phyloP scores from a whole-genome alignment of 2,797 vertebrate species.

The Aulostomus chinensis region DNA sequence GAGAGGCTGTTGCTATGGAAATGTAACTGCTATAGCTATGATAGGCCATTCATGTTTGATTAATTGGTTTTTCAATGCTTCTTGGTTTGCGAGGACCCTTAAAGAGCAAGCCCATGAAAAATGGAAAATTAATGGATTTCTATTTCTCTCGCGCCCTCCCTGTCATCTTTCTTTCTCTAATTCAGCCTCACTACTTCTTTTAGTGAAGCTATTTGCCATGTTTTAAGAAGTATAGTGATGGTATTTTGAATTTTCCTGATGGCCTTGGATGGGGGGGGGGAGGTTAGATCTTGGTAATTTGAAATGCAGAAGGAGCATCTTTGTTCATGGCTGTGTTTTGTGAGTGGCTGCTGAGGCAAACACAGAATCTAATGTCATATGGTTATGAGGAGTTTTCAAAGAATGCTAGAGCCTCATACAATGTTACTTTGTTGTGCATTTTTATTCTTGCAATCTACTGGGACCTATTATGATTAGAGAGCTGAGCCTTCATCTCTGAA shows the following conservation, averaged over 20 bases:
- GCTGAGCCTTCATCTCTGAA: conserved; percentile 74
- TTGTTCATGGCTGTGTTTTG: conserved; percentile 77
- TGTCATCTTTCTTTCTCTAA: conserved; percentile 2
- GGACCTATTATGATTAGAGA: conserved; percentile 82
- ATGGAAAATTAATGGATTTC: conserved; percentile 83
- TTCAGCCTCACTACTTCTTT: conserved; percentile 34
- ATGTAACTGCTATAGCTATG: conserved; percentile 80
- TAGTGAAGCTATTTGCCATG: conserved; percentile 66
- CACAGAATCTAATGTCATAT: conserved; percentile 73
- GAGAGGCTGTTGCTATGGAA: conserved; percentile 85
- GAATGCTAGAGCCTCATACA: conserved; percentile 53
- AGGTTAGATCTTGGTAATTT: conserved; percentile 66
- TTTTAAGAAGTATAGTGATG: conserved; percentile 75
- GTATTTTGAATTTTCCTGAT: conserved; percentile 80
- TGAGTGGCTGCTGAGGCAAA: conserved; percentile 71
- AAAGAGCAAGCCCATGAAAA: conserved; percentile 82
- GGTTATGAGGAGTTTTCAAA: conserved; percentile 77
- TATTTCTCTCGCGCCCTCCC: conserved; percentile 44
- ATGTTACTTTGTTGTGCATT: conserved; percentile 71
- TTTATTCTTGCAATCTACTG: conserved; percentile 69
- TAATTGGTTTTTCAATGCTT: conserved; percentile 87
- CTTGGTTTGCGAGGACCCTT: conserved; percentile 81
- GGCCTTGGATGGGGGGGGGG: no score
- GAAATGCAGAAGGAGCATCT: conserved; percentile 79
- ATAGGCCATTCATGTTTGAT: conserved; percentile 88